Conservation (phyloP, 2,113 vertebrate genomes). For the Pterophyllum scalare region DNA sequence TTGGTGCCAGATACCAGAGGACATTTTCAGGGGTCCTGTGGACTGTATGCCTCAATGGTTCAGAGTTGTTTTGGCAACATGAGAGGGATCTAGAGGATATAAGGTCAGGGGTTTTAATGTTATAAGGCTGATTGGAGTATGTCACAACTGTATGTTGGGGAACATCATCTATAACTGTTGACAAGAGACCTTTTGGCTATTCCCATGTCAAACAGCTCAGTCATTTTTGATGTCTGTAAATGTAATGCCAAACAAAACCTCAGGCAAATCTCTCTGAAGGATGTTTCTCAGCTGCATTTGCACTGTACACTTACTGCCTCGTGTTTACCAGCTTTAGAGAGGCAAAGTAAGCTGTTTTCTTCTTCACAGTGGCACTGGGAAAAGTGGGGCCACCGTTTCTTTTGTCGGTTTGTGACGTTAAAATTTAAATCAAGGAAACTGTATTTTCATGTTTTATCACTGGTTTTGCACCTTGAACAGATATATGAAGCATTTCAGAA, state of each 20-base stretch:
- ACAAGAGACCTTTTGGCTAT: slow-evolving; percentile 40
- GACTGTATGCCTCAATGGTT: background rate
- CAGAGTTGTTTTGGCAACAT: background rate
- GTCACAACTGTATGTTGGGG: slow-evolving; percentile 24
- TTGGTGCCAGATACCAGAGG: background rate
- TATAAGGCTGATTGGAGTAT: slow-evolving; percentile 21
- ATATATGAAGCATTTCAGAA: background rate
- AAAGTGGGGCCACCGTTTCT: background rate
- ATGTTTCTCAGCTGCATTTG: slow-evolving; percentile 60
- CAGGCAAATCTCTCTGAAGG: slow-evolving; percentile 45
- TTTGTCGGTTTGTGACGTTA: background rate
- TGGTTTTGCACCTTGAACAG: background rate
- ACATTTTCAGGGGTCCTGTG: background rate
- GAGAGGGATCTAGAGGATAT: background rate
- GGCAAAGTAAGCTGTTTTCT: background rate
- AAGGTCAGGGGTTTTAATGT: background rate
- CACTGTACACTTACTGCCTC: slow-evolving; percentile 19
- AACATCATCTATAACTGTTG: slow-evolving; percentile 44
- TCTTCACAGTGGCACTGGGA: background rate
- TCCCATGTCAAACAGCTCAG: slow-evolving; percentile 44
- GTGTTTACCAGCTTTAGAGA: slow-evolving; percentile 33
- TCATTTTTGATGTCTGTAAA: slow-evolving; percentile 62
- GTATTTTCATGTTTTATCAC: background rate
- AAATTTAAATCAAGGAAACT: background rate
- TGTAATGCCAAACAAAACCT: slow-evolving; percentile 67